phyloP scores from a whole-genome alignment of 2,113 vertebrate genomes.

The Ardeotis arabs region DNA sequence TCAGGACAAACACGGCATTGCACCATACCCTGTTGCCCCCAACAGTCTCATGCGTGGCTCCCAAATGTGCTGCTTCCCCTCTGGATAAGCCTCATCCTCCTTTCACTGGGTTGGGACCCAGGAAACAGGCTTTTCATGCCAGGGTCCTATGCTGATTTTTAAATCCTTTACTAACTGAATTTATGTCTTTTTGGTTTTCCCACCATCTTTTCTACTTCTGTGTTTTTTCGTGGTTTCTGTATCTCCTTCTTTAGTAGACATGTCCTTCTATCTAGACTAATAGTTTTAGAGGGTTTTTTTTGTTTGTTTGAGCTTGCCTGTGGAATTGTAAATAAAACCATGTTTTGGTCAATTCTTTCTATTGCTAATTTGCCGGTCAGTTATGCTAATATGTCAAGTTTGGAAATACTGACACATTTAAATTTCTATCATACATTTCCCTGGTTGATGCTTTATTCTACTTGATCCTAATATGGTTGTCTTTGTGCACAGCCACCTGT shows the following conservation, averaged over 20 bases:
- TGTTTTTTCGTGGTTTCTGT: neutral
- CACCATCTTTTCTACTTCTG: neutral
- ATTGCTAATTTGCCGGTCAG: neutral
- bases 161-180: neutral
- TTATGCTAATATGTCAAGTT: neutral
- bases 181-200: neutral
- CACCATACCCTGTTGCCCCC: fast-evolving
- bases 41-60: neutral
- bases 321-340: neutral
- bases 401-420: neutral
- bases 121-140: neutral
- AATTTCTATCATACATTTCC: neutral
- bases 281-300: neutral
- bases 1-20: neutral
- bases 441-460: neutral
- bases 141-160: neutral
- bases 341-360: neutral
- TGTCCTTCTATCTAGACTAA: neutral
- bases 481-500: constrained; percentile 1
- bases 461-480: neutral
- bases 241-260: neutral
- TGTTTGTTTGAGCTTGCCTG: neutral
- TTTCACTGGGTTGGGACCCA: neutral
- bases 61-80: neutral
- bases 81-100: neutral